phyloP scores from a whole-genome alignment of 2,797 vertebrate species.

The Chelidonichthys spinosus region DNA sequence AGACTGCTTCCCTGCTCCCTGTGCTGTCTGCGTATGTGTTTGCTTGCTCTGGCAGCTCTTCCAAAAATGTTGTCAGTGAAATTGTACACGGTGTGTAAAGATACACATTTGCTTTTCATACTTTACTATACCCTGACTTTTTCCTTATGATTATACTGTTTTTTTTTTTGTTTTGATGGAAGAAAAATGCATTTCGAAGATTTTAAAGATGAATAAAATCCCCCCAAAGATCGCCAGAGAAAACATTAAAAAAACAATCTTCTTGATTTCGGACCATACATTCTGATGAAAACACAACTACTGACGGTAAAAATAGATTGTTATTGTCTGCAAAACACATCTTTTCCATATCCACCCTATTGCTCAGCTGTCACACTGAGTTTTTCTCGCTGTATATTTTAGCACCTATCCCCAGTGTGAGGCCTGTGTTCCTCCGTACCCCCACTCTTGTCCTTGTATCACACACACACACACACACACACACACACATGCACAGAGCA shows the following conservation, averaged over 20 bases:
- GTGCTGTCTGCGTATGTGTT: constrained; percentile 29
- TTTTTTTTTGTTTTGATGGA: too few relatives aligned
- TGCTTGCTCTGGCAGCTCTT: constrained; percentile 9
- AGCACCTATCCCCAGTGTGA: constrained; percentile 74
- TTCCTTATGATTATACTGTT: background rate
- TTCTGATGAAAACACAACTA: constrained; percentile 37
- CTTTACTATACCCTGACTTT: background rate
- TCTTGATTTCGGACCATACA: constrained; percentile 22
- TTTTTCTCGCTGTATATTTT: constrained; percentile 86
- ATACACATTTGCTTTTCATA: background rate
- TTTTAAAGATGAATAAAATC: constrained; percentile 10
- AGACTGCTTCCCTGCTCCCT: constrained; percentile 82
- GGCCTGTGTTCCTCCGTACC: constrained; percentile 65
- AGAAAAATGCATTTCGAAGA: background rate
- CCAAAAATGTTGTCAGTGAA: background rate
- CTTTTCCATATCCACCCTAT: constrained; percentile 59
- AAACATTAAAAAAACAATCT: constrained; percentile 17
- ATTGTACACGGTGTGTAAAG: background rate
- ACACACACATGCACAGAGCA: constrained; percentile 27
- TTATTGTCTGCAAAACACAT: constrained; percentile 65
- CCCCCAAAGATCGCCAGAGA: background rate
- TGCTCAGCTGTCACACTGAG: constrained; percentile 78
- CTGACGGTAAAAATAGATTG: constrained; percentile 68
- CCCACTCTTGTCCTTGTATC: constrained; percentile 40
- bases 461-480: constrained; percentile 15